A percentile compares a stretch with the other conserved stretches of the same genome.
Evolutionary conservation across 2,113 vertebrate genomes (phyloP).

Genomic region (Forbesichthys agassizii): DNA sequence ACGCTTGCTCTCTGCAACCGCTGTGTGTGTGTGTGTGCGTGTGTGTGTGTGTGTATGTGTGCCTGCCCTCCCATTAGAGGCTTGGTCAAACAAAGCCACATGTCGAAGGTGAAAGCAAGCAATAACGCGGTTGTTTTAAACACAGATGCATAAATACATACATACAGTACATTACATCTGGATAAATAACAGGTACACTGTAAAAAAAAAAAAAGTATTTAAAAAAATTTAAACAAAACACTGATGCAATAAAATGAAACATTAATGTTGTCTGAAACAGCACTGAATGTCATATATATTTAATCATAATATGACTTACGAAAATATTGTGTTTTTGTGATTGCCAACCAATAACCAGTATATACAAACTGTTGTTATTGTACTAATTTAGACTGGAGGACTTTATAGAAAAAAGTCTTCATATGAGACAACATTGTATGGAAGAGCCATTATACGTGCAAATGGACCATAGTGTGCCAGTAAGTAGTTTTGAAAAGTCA

Average conservation of each 20-base stretch:
- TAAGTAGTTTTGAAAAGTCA: conserved; percentile 45
- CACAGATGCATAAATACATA: conserved; percentile 17
- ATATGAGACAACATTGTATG: conserved; percentile 37
- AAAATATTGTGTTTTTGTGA: too few species aligned
- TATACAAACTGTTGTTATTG: too few species aligned
- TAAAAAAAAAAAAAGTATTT: too few species aligned
- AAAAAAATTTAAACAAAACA: too few species aligned
- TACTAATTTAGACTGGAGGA: too few species aligned
- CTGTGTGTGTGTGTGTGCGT: conserved; percentile 26
- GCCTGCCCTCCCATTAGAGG: conserved; percentile 43
- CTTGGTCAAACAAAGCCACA: conserved; percentile 61
- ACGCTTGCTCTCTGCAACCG: conserved; percentile 36
- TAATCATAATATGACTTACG: too few species aligned
- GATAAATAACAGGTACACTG: conserved; percentile 7
- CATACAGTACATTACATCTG: conserved; percentile 9
- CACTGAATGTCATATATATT: too few species aligned
- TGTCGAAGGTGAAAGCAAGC: conserved; percentile 41
- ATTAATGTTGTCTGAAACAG: too few species aligned
- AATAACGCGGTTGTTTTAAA: conserved; percentile 43
- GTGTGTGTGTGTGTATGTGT: background rate
- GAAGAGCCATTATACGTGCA: conserved; percentile 55
- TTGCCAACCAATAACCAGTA: too few species aligned
- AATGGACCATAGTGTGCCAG: conserved; percentile 50
- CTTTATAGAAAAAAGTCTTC: background rate
- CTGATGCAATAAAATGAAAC: too few species aligned